Base-by-base conservation (phyloP, 2,888 invertebrate genomes). In the Amitus sp. region DNA sequence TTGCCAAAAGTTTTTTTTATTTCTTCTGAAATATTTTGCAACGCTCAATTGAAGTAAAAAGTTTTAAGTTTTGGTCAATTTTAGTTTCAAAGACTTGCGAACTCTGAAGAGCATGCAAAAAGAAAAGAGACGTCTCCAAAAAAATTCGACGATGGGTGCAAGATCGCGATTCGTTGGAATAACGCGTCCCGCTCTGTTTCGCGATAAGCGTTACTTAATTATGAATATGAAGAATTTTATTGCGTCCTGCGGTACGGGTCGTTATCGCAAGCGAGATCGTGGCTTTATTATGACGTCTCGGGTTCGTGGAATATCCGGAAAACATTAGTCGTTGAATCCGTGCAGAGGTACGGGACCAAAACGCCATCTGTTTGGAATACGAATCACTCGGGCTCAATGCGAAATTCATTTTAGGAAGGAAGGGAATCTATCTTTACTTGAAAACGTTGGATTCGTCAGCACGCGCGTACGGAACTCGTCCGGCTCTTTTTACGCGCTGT, bases 161-260 rank as follows among this genome's bases (percentile, higher is more conserved):
- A 23, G 4, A 23, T 23, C 23, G 23, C 7, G 67, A 73, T 74
- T 68, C 72, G 71, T 28, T 53, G n/a, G n/a, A n/a, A n/a, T n/a
- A n/a, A n/a, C n/a, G n/a, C n/a, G 57, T 62, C 51, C 67, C 72
- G 71, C 68, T 66, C 72, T 73, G 63, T 64, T 59, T 62, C 59
- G 68, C 73, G 77, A 76, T 77, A 71, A 77, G 77, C 73, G 73
- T 74, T 73, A 73, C 75, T 74, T 73, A 73, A 72, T 68, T 69
- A 70, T 65, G 72, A 67, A 71, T 70, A 76, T 71, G 72, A 73
- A 77, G 56, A 73, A 65, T 63, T 76, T 76, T 74, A 73, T 72
- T 69, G 66, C 65, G 59, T 65, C 62, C 50, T n/a, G 57, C 43
- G 54, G 63, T 60, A 57, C 65, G 50, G 66, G 59, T 65, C 63